Percentiles rank a stretch among this genome's conserved stretches.
Conservation (phyloP, 2,113 vertebrate genomes). For the Bos taurus region ARS-UCD2.0 NC_037349.1:45717501-45718000, state of each 20-base stretch:
- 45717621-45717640: not conserved
- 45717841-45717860: not conserved
- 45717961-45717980: not conserved
- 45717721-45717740: not conserved
- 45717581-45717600: not conserved
- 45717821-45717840: conserved; percentile 38
- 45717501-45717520: not conserved
- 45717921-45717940: not conserved
- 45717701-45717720: not conserved
- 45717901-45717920: not conserved
- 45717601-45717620: not conserved
- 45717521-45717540: not conserved
- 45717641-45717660: not conserved
- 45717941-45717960: not conserved
- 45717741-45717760: conserved; percentile 61
- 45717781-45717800: not conserved
- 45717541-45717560: not conserved
- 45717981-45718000: not conserved
- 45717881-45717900: not conserved
- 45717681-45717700: not conserved
- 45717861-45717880: conserved; percentile 6
- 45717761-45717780: not conserved
- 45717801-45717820: conserved; percentile 33
- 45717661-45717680: not conserved
- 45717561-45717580: not conserved